Conservation (phyloP, 2,888 invertebrate species). For the Xestia ashworthii region DNA sequence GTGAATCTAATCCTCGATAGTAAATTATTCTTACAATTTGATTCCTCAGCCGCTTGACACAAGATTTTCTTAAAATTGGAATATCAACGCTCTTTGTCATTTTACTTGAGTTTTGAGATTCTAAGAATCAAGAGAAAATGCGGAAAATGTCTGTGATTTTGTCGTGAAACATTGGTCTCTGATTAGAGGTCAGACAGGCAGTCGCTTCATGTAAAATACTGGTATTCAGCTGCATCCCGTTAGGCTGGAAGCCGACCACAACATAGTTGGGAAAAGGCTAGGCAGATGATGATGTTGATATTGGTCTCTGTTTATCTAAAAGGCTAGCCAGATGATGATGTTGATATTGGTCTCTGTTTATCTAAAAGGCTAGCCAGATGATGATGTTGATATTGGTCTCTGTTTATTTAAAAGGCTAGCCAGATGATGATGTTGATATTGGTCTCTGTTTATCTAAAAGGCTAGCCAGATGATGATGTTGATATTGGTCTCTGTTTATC, state of each 20-base stretch:
- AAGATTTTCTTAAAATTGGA: constrained; percentile 26
- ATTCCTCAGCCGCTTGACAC: constrained; percentile 37
- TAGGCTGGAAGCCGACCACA: too few relatives aligned
- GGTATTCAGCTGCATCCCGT: too few relatives aligned
- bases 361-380: not conserved
- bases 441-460: not conserved
- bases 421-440: not conserved
- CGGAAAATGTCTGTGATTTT: not conserved
- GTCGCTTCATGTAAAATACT: too few relatives aligned
- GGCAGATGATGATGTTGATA: too few relatives aligned
- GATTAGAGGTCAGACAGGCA: too few relatives aligned
- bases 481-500: not conserved
- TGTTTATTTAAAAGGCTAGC: not conserved
- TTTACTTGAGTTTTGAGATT: constrained; percentile 11
- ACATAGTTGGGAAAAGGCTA: too few relatives aligned
- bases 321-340: too few relatives aligned
- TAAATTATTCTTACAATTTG: constrained; percentile 63
- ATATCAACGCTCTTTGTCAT: constrained; percentile 35
- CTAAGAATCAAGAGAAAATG: not conserved
- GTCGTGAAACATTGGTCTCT: not conserved
- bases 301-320: not conserved
- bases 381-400: not conserved
- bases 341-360: not conserved
- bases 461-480: too few relatives aligned
- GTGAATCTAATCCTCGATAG: constrained; percentile 57